These are phyloP conservation scores for Periophthalmus modestus DNA, from an alignment of 2,113 vertebrate genomes.

Conservation along the genomic window DNA sequence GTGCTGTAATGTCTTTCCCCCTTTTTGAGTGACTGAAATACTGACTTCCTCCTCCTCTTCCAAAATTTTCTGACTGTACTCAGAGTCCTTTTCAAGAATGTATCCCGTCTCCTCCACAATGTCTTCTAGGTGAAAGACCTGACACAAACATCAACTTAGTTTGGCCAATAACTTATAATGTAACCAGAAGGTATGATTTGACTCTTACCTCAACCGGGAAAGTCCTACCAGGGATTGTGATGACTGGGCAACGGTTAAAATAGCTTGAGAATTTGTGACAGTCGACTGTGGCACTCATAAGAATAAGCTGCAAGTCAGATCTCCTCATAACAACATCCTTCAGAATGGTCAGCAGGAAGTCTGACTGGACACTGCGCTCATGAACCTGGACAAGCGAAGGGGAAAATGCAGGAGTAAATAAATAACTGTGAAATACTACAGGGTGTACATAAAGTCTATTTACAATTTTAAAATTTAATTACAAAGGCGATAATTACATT, in stretches of 20 bases:
- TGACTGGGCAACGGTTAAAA: slow-evolving; percentile 93
- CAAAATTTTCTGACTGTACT: slow-evolving; percentile 92
- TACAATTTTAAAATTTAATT: no score
- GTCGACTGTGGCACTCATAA: slow-evolving; percentile 98
- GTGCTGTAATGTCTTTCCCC: slow-evolving; percentile 82
- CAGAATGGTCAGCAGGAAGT: slow-evolving; percentile 92
- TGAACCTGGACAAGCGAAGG: slow-evolving; percentile 82
- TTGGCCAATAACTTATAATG: neutral
- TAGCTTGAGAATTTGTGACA: slow-evolving; percentile 92
- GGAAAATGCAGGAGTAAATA: neutral
- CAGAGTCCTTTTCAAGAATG: slow-evolving; percentile 90
- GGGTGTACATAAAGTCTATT: no score
- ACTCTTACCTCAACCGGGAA: slow-evolving; percentile 89
- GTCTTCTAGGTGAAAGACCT: slow-evolving; percentile 95
- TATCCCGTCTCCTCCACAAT: slow-evolving; percentile 95
- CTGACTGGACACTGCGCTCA: slow-evolving; percentile 96
- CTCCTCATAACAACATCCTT: slow-evolving; percentile 89
- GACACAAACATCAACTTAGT: slow-evolving; percentile 2
- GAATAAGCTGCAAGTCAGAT: slow-evolving; percentile 89
- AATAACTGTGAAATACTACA: neutral
- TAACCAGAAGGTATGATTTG: neutral
- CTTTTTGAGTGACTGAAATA: slow-evolving; percentile 85
- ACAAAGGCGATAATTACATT: no score
- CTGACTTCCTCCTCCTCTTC: slow-evolving; percentile 95
- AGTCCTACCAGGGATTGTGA: slow-evolving; percentile 91